Base-by-base conservation (phyloP, 2,113 vertebrate genomes). In the Astatotilapia flaviijosephi region DNA sequence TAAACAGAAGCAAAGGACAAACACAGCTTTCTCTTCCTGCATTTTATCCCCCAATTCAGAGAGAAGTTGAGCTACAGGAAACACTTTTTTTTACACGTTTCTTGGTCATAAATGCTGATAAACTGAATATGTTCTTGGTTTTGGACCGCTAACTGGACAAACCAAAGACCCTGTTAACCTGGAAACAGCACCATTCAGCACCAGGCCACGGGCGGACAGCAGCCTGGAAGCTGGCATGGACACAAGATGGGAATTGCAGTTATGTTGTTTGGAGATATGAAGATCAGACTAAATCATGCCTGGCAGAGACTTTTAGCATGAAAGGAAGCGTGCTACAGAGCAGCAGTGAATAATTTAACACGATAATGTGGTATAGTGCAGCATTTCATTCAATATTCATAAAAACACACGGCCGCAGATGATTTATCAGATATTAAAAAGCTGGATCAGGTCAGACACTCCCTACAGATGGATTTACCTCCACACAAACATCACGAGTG, bases 361-460 rank as follows among this genome's bases (percentile, higher is more conserved):
- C 51, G 7, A 12, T 83, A 40, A 90, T 89, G 85, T 81, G 53
- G 9, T 79, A 56, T n/a, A 88, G 77, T 84, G 89, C 84, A 33
- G 13, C 12, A 2, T 86, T 81, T 88, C 87, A 91, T 91, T 83
- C 56, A 93, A 84, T 88, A 92, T 92, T 89, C 6, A 92, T 90
- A 75, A 53, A 86, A 91, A 82, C 26, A 79, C 7, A 7, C 75
- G 6, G 58, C 84, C 6, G 37, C 80, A 55, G 56, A 83, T 65
- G 80, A 86, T 35, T 28, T 13, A 15, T 42, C 26, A 60, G 58
- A 58, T 14, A 80, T 68, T 19, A n/a, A 65, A 31, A 47, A 86
- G 83, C 83, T 88, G 86, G 82, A 86, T 82, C 26, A 17, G 83
- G 70, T 17, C 75, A 14, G 87, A 77, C 88, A 28, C 90, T 91